Percentiles rank a stretch among this genome's conserved stretches.
Conservation (phyloP, 2,113 vertebrate species). For the Apteryx owenii region DNA sequence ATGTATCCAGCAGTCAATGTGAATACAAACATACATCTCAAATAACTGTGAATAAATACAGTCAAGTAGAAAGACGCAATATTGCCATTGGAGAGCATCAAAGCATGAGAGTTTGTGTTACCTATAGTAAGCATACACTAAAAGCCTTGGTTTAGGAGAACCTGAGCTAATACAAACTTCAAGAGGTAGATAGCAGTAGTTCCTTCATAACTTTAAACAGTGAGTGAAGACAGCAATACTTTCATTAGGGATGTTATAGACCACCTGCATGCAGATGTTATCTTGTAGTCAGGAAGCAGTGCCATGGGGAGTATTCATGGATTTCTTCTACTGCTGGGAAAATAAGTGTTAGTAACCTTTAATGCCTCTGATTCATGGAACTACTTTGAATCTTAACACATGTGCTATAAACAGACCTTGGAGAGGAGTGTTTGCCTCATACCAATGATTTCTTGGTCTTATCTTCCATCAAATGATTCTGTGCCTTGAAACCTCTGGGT, state of each 20-base stretch:
- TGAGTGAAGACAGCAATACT: not conserved
- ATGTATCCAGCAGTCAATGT: not conserved
- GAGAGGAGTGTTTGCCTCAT: not conserved
- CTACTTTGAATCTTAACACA: not conserved
- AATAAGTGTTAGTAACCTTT: not conserved
- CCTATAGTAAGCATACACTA: not conserved
- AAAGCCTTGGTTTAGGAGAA: not conserved
- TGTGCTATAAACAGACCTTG: not conserved
- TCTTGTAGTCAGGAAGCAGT: not conserved
- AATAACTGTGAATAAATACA: not conserved
- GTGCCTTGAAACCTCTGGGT: not conserved
- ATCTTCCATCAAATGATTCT: not conserved
- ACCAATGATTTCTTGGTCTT: not conserved
- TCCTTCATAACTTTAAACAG: not conserved
- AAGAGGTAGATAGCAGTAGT: not conserved
- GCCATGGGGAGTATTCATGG: not conserved
- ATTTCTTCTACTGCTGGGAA: not conserved
- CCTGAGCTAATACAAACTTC: not conserved
- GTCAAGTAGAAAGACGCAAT: not conserved
- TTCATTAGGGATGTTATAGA: not conserved
- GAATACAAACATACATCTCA: not conserved
- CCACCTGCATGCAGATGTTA: not conserved
- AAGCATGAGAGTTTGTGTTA: not conserved
- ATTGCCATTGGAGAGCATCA: not conserved
- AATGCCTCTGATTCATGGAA: not conserved